Evolutionary conservation across 2,797 vertebrate species (phyloP), one percentile per base, ranked within the genome.

Genomic region (Anableps anableps): DNA sequence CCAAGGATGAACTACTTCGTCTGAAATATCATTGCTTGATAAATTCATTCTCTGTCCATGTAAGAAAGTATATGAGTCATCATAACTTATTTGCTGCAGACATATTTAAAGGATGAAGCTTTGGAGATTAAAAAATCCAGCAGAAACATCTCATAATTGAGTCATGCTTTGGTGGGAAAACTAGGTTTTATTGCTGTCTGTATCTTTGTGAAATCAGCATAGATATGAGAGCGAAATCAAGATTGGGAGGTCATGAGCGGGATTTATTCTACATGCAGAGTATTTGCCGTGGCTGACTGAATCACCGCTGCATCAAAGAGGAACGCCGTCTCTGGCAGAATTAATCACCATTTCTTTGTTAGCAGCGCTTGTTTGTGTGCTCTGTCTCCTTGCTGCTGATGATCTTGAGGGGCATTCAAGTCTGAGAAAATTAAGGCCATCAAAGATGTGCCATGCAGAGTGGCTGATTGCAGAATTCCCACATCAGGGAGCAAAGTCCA

Each of bases 391-490:
- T 13, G 0, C 77, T 77, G 90, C 50, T 91, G 89, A 83, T 92
- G 92, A 91, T 92, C 80, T 84, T 82, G 80, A 86, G 84, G 86
- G 89, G 89, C 91, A 81, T 90, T 90, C 72, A 70, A 91, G 88
- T 92, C 89, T 85, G 91, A 91, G 83, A 91, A 91, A 92, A 94
- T 92, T 90, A 93, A 90, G 85, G 88, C 86, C 91, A 91, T 93
- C 90, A 89, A 81, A 38, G 77, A 79, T 77, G 82, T 87, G 91
- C 86, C 92, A 91, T 70, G 88, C 88, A 58, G 92, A 83, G 91
- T 58, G 80, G 88, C 87, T 94, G 90, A 94, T 93, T 94, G 90
- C 92, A 88, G 88, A 93, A 93, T 91, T 93, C 88, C 90, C 91
- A 92, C 93, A 92, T 91, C 90, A 81, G 88, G 88, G 93, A 92